These are phyloP conservation scores for Paraplagusia blochii DNA, from an alignment of 2,113 vertebrate genomes.

Conservation along the genomic window DNA sequence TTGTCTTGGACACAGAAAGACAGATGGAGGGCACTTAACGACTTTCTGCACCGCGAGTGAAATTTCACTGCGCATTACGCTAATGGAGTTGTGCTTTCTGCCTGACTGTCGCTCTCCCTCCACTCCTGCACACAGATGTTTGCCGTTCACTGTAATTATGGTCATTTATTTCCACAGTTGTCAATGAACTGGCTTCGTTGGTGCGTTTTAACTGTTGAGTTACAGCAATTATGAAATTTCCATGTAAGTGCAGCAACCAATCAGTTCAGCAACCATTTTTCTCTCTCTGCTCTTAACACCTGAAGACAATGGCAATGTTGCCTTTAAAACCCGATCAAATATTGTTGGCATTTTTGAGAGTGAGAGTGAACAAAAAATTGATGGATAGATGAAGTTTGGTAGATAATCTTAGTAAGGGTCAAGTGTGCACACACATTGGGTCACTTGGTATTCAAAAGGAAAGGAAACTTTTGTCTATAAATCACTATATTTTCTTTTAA, in stretches of 20 bases:
- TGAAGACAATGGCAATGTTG: background rate
- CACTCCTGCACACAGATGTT: slow-evolving; percentile 71
- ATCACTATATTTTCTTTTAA: too few species aligned
- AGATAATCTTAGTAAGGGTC: too few species aligned
- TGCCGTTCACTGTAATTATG: slow-evolving; percentile 74
- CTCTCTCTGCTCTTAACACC: slow-evolving; percentile 12
- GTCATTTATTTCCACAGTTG: slow-evolving; percentile 73
- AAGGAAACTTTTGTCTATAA: too few species aligned
- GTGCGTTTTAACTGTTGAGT: slow-evolving; percentile 54
- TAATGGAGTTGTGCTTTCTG: slow-evolving; percentile 75
- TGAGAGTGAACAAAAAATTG: too few species aligned
- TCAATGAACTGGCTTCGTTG: slow-evolving; percentile 50
- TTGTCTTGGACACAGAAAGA: slow-evolving; percentile 70
- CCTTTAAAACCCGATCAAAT: too few species aligned
- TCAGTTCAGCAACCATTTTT: slow-evolving; percentile 14
- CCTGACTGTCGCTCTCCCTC: slow-evolving; percentile 22
- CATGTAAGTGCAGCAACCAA: slow-evolving; percentile 16
- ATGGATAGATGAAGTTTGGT: too few species aligned
- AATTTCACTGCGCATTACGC: slow-evolving; percentile 76
- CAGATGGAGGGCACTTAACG: slow-evolving; percentile 81
- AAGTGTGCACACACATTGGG: too few species aligned
- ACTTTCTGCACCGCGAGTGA: slow-evolving; percentile 71
- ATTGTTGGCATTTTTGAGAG: too few species aligned
- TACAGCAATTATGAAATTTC: slow-evolving; percentile 56
- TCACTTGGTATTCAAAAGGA: too few species aligned